Conservation (phyloP, 2,113 vertebrate genomes). For the Myotis brandtii region DNA sequence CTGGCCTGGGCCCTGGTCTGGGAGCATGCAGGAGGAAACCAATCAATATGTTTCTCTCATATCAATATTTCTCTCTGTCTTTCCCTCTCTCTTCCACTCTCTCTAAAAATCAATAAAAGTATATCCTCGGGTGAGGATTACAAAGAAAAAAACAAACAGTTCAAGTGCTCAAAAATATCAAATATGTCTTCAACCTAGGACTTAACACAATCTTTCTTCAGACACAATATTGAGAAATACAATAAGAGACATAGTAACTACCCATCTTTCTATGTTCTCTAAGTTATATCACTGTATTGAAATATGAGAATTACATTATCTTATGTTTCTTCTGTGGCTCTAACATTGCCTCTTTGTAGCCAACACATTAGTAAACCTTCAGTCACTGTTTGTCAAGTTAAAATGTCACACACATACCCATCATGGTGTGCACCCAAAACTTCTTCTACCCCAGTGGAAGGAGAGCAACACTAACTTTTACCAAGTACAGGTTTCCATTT, state of each 20-base stretch:
- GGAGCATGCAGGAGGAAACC: no score
- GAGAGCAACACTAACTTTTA: background rate
- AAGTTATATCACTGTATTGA: background rate
- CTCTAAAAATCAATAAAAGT: no score
- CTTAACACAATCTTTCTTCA: slow-evolving; percentile 5
- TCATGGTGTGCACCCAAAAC: background rate
- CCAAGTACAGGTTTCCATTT: background rate
- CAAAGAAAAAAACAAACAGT: background rate
- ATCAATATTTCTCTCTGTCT: no score
- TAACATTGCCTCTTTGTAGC: background rate
- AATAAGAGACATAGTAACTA: background rate
- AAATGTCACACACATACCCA: background rate
- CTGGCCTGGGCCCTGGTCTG: no score
- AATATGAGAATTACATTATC: background rate
- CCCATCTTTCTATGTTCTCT: background rate
- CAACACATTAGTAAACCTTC: background rate
- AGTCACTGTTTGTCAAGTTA: background rate
- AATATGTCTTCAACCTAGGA: background rate
- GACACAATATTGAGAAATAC: background rate
- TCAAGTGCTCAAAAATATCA: slow-evolving; percentile 12
- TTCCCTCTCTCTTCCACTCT: no score
- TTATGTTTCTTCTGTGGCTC: background rate
- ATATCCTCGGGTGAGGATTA: no score
- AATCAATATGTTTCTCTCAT: no score
- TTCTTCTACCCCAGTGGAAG: background rate